Base-by-base conservation (phyloP, 2,113 vertebrate species). In the Paradoxurus hermaphroditus region DNA sequence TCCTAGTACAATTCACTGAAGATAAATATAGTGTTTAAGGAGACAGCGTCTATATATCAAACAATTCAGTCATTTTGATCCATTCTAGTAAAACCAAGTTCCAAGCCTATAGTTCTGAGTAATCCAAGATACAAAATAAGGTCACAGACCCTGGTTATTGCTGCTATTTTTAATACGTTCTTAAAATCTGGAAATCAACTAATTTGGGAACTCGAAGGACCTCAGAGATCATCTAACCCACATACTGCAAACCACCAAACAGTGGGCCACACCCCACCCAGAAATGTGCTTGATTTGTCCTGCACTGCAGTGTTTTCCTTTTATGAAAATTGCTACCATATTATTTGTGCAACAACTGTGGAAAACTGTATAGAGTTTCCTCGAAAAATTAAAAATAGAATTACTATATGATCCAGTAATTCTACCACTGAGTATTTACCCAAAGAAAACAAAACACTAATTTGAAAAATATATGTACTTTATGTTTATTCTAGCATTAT, bases 11-110 rank as follows among this genome's bases (percentile, higher is more conserved):
- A 82, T 93, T 93, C 70, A 88, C n/a, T 5, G 44, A 90, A 96
- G 68, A 97, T 87, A 95, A 96, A 95, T 95, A 95, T 4, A 96
- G 95, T 72, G 31, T 81, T 96, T 94, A 90, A 93, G 77, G 62
- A 95, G 79, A 70, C 68, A 87, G 31, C 86, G 75, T 72, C 95
- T 82, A 36, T 90, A 36, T 39, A 91, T 96, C 78, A 90, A 86
- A 92, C 86, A 84, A 39, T 18, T 63, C 73, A 85, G 36, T 77
- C 88, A 89, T 93, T 96, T 79, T 92, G 51, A 94, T 82, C 29
- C 41, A 73, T 67, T 77, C 81, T 72, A 49, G 59, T 51, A 81
- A 97, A 95, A 87, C 36, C 23, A 86, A 97, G 62, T 72, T 29
- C 87, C 44, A 11, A 77, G 29, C n/a, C n/a, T 83, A 16, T n/a